Conservation (phyloP, 92 coral and sea anemone genomes). For the Paramuricea clavata region DNA sequence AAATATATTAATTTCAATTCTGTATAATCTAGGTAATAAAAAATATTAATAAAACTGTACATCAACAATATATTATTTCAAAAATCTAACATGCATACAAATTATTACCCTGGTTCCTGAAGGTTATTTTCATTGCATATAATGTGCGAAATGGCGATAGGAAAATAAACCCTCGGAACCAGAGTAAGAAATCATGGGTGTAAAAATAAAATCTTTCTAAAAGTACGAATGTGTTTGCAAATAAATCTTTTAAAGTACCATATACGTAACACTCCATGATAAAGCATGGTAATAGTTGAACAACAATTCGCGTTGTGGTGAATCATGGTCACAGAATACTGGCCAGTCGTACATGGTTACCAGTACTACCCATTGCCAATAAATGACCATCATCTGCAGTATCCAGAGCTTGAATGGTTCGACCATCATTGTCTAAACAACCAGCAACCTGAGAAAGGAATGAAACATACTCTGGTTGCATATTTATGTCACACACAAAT, state of each 20-base stretch:
- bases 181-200: no score
- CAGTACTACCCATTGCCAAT: conserved; percentile 86
- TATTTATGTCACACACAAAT: no score
- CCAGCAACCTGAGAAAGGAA: conserved; percentile 71
- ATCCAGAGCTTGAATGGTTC: conserved; percentile 93
- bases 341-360: conserved; percentile 79
- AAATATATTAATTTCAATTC: no score
- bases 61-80: neutral
- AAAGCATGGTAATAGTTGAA: neutral
- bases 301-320: neutral
- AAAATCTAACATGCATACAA: neutral
- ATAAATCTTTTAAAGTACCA: neutral
- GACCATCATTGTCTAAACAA: conserved; percentile 80
- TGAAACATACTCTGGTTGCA: no score
- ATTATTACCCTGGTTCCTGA: no score
- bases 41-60: neutral
- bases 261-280: neutral
- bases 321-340: conserved; percentile 56
- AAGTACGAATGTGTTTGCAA: neutral
- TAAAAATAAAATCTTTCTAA: no score
- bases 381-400: conserved; percentile 70
- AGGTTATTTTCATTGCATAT: no score
- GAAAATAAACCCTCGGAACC: no score
- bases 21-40: neutral
- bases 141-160: no score